Evolutionary conservation across 2,797 vertebrate genomes (phyloP).

Genomic region (Enteromius unitaeniatus): DNA sequence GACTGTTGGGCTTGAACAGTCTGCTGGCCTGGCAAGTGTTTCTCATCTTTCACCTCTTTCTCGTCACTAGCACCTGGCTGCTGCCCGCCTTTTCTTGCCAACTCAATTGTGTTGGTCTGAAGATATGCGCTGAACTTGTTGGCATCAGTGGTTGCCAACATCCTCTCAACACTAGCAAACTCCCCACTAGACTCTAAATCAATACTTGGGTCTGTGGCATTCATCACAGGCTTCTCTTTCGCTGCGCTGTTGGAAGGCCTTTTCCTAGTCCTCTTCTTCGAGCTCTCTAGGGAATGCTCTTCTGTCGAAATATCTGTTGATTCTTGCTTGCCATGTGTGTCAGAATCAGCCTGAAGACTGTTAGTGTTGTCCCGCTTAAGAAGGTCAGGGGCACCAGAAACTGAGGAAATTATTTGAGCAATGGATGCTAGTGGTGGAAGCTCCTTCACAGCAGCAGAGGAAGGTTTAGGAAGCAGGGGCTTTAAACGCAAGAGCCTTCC

Average conservation of each 20-base stretch:
- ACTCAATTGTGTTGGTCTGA: conserved; percentile 79
- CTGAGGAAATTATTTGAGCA: conserved; percentile 96
- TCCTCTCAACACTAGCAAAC: conserved; percentile 97
- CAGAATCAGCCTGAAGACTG: conserved; percentile 29
- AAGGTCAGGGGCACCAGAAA: conserved; percentile 84
- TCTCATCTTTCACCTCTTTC: conserved; percentile 79
- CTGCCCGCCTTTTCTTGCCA: conserved; percentile 75
- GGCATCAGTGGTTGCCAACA: conserved; percentile 92
- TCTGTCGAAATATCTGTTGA: conserved; percentile 60
- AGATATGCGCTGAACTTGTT: conserved; percentile 96
- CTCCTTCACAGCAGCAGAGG: conserved; percentile 73
- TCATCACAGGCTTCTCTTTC: conserved; percentile 74
- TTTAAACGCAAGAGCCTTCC: conserved; percentile 83
- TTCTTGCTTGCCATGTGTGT: conserved; percentile 31
- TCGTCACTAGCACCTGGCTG: conserved; percentile 74
- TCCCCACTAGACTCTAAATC: conserved; percentile 96
- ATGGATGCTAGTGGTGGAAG: conserved; percentile 94
- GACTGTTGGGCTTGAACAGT: conserved; percentile 73
- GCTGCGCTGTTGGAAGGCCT: conserved; percentile 63
- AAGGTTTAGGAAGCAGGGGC: conserved; percentile 85
- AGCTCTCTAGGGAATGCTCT: conserved; percentile 44
- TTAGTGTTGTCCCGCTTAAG: conserved; percentile 58
- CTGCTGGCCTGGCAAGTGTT: conserved; percentile 57
- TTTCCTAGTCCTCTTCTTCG: conserved; percentile 85
- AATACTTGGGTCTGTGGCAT: conserved; percentile 65